Evolutionary conservation across 2,113 vertebrate genomes (phyloP).

Genomic region (Caracal caracal): DNA sequence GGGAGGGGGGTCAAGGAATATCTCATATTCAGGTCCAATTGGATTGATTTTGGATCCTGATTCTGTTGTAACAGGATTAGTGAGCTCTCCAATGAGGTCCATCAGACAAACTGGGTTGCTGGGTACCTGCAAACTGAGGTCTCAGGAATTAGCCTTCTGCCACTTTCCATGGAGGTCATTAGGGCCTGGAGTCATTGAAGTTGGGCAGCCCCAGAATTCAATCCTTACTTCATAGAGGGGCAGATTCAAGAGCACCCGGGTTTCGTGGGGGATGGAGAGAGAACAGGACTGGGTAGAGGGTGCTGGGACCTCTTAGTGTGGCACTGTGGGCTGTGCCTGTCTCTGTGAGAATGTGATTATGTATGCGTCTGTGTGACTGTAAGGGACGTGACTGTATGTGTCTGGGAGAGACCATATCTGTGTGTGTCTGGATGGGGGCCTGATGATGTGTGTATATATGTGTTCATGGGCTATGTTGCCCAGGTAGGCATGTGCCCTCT

Average conservation of each 20-base stretch:
- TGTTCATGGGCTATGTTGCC: not conserved
- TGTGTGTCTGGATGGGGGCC: not conserved
- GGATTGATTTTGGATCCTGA: constrained; percentile 20
- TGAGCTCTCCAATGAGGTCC: not conserved
- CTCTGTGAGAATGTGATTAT: not conserved
- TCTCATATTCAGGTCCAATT: not conserved
- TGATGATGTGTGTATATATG: not conserved
- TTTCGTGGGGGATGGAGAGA: not conserved
- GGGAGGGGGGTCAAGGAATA: not conserved
- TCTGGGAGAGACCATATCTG: constrained; percentile 1
- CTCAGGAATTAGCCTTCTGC: constrained; percentile 3
- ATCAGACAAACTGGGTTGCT: not conserved
- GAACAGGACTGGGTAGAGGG: not conserved
- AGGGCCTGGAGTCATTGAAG: not conserved
- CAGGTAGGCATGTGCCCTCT: not conserved
- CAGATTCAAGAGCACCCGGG: constrained; percentile 20
- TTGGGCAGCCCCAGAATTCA: not conserved
- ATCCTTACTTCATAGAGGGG: not conserved
- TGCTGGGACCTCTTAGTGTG: not conserved
- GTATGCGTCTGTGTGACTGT: not conserved
- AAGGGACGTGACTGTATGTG: not conserved
- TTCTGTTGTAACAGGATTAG: constrained; percentile 38
- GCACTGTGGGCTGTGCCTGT: not conserved
- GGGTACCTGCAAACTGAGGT: not conserved
- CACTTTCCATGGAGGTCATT: not conserved